Evolutionary conservation across 2,797 vertebrate genomes (phyloP), one percentile per base, ranked within the genome.

Genomic region (Amphiprion clarkii): DNA sequence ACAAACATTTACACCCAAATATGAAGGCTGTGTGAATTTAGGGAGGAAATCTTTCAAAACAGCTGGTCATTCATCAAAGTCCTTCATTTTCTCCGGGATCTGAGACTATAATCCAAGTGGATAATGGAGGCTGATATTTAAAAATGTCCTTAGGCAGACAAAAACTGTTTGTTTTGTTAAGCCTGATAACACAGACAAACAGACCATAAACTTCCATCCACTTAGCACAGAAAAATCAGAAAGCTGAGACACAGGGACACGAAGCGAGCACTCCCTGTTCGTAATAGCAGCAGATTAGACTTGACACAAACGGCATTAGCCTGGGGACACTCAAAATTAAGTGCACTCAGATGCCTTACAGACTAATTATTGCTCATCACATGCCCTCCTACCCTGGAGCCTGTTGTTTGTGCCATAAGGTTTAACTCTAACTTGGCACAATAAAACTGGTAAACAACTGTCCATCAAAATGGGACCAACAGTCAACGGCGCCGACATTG

Each of bases 341-440:
- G 39, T 52, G 58, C 69, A 62, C 55, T 74, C 21, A 73, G 73
- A 70, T 63, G 67, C 33, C 49, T 67, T 57, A 31, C 36, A 52
- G 65, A 58, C 69, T 54, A 62, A 68, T 83, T 84, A 58, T 25
- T 66, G 63, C 10, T 57, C 54, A 64, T 67, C 14, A 7, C 31
- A 65, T 62, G 62, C 5, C 21, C 3, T 69, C 42, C 16, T 69
- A 13, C 36, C 56, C 25, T 65, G 25, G 11, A 25, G 33, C 59
- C 33, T 2, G 6, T 3, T 48, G 25, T 59, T 33, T 48, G 21
- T 27, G 49, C 40, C 36, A 14, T 68, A 21, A 0, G 48, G 27
- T 78, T 48, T 31, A 52, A 46, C 31, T 72, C 51, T 14, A 33
- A 46, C 23, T 58, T 42, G 19, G 39, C 39, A 54, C 0, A 69